Evolutionary conservation across 2,113 vertebrate species (phyloP).

Genomic region (Boulengeromyrus knoepffleri): DNA sequence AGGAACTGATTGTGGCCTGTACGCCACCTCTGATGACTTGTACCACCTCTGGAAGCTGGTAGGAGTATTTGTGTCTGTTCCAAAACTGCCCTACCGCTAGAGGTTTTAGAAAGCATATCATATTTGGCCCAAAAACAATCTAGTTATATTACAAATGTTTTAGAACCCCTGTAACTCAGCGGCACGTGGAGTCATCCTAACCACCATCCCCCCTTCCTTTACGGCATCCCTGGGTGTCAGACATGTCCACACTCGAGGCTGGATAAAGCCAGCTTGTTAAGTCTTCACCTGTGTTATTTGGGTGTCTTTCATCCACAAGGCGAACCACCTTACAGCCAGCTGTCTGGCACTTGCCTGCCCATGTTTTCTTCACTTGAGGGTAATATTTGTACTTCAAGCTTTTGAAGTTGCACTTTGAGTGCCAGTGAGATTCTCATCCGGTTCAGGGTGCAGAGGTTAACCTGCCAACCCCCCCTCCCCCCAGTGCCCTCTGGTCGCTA

Average conservation of each 20-base stretch:
- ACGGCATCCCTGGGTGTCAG: not conserved
- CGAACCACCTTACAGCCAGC: not conserved
- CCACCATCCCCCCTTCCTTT: not conserved
- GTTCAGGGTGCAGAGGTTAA: not conserved
- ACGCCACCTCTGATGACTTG: not conserved
- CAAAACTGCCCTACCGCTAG: not conserved
- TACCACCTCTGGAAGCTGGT: not conserved
- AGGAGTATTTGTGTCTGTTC: not conserved
- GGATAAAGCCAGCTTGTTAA: not conserved
- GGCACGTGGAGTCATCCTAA: not conserved
- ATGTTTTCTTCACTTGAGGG: not conserved
- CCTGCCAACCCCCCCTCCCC: constrained; percentile 13
- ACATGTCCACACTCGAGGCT: not conserved
- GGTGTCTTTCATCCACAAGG: not conserved
- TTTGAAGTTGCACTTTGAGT: not conserved
- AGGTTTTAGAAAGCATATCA: not conserved
- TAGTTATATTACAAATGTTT: not conserved
- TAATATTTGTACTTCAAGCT: not conserved
- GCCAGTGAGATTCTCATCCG: not conserved
- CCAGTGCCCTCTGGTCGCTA: constrained; percentile 87
- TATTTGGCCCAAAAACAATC: not conserved
- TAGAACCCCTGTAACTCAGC: not conserved
- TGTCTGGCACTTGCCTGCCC: not conserved
- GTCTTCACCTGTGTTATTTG: not conserved
- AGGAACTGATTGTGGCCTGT: not conserved